phyloP scores from a whole-genome alignment of 2,797 vertebrate species.

The Phylloscopus collybita region DNA sequence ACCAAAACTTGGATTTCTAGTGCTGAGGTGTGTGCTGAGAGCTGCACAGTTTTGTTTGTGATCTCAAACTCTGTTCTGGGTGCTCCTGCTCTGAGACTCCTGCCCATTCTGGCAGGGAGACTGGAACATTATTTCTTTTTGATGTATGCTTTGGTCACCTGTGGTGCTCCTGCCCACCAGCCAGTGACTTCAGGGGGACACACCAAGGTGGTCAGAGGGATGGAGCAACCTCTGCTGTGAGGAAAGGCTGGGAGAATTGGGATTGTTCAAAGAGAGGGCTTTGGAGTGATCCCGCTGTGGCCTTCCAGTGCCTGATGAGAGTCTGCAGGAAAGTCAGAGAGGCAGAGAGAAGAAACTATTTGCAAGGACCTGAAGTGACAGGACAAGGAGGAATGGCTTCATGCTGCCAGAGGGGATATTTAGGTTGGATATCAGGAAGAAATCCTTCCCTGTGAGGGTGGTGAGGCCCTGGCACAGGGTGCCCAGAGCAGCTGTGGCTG shows the following conservation, averaged over 20 bases:
- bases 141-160: not conserved
- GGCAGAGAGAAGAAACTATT: not conserved
- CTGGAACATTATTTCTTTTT: not conserved
- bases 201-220: not conserved
- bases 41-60: fast-evolving
- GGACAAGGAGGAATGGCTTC: not conserved
- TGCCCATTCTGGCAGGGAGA: not conserved
- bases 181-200: not conserved
- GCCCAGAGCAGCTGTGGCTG: not conserved
- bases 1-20: not conserved
- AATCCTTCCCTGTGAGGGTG: fast-evolving
- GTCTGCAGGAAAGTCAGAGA: not conserved
- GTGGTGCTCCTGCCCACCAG: fast-evolving
- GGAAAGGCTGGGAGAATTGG: not conserved
- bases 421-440: too few species aligned
- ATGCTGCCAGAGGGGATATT: not conserved
- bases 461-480: not conserved
- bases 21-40: not conserved
- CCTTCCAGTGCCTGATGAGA: not conserved
- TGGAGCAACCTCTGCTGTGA: not conserved
- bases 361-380: not conserved
- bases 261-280: not conserved
- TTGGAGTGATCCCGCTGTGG: too few species aligned
- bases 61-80: not conserved
- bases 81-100: not conserved